Evolutionary conservation across 2,888 invertebrate species (phyloP).

Genomic region (Chironomus riparius): DNA sequence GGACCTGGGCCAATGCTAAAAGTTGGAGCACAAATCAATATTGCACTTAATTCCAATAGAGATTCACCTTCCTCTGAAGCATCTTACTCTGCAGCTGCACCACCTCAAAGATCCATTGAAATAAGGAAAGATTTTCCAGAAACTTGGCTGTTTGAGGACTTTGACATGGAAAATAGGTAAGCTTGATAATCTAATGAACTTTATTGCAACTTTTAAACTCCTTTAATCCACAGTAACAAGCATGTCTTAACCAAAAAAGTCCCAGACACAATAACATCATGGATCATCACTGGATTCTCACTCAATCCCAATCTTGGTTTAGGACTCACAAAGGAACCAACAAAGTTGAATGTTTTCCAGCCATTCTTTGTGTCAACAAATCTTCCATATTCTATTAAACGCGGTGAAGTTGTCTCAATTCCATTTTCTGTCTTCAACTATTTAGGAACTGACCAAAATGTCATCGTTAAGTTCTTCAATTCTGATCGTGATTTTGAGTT

Average conservation of each 20-base stretch:
- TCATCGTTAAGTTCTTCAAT: conserved; percentile 57
- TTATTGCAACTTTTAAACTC: no score
- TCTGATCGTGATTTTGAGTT: conserved; percentile 43
- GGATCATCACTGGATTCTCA: conserved; percentile 70
- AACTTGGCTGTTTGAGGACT: conserved; percentile 57
- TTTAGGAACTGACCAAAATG: conserved; percentile 51
- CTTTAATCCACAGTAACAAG: background rate
- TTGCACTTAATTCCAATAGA: no score
- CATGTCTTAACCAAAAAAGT: conserved; percentile 48
- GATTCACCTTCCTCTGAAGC: no score
- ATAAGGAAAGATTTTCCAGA: conserved; percentile 58
- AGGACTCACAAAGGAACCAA: conserved; percentile 51
- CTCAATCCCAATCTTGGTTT: conserved; percentile 60
- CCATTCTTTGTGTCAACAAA: conserved; percentile 66
- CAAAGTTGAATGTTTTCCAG: conserved; percentile 60
- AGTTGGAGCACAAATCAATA: no score
- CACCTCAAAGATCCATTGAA: background rate
- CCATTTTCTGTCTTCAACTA: conserved; percentile 68
- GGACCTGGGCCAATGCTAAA: no score
- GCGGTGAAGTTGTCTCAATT: conserved; percentile 66
- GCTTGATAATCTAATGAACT: no score
- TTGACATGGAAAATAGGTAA: background rate
- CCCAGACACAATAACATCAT: conserved; percentile 70
- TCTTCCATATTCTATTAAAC: conserved; percentile 64
- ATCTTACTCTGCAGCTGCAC: no score